A percentile compares a stretch with the other conserved stretches of the same genome.
Conservation (phyloP, 2,797 vertebrate species). For the Myripristis jacobus region DNA sequence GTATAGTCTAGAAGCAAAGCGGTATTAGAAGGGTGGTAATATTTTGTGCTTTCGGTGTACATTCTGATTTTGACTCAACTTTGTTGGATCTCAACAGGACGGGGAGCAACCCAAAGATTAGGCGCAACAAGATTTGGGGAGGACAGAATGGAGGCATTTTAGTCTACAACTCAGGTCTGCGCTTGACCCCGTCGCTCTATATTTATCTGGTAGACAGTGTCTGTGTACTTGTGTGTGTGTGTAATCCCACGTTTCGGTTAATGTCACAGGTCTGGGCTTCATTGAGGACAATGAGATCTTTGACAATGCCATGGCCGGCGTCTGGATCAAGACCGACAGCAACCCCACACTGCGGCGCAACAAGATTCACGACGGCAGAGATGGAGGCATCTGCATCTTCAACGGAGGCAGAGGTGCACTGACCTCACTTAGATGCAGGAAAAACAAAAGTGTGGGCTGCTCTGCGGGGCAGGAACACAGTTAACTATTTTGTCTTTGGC, state of each 20-base stretch:
- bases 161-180: conserved; percentile 92
- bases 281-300: conserved; percentile 97
- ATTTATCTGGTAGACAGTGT: neutral
- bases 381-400: conserved; percentile 95
- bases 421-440: neutral
- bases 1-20: neutral
- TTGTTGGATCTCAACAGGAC: conserved; percentile 77
- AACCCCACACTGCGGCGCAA: conserved; percentile 94
- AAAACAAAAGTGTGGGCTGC: too few relatives aligned
- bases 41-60: neutral
- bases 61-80: neutral
- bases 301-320: conserved; percentile 95
- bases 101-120: conserved; percentile 95
- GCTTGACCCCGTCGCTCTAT: conserved; percentile 20
- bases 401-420: conserved; percentile 91
- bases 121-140: conserved; percentile 95
- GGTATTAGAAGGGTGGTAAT: neutral
- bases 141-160: conserved; percentile 94
- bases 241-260: neutral
- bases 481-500: too few relatives aligned
- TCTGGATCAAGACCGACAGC: conserved; percentile 95
- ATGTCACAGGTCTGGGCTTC: conserved; percentile 88
- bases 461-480: too few relatives aligned
- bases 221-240: neutral
- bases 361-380: conserved; percentile 94